Evolutionary conservation across 2,113 vertebrate genomes (phyloP).

Genomic region (Chaetorhynchus papuensis): DNA sequence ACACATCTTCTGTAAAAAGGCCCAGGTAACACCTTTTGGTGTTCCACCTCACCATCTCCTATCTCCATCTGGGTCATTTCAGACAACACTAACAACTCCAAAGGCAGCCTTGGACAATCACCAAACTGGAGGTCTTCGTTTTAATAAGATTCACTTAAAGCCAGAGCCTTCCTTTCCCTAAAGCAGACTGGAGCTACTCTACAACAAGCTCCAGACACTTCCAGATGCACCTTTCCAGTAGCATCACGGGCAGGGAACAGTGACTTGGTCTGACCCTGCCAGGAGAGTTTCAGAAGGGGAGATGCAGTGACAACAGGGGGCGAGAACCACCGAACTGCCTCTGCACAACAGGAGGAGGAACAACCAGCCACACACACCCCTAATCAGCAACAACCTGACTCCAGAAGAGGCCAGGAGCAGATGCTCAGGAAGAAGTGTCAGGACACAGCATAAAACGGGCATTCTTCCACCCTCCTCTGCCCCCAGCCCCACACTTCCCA

Average conservation of each 20-base stretch:
- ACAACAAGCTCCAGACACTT: not conserved
- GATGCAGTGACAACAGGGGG: not conserved
- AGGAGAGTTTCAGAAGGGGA: not conserved
- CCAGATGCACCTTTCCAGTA: not conserved
- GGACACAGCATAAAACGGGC: not conserved
- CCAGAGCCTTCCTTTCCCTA: not conserved
- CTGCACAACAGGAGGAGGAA: not conserved
- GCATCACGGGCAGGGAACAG: rapidly evolving
- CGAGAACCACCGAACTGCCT: not conserved
- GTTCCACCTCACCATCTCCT: not conserved
- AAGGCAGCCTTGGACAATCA: not conserved
- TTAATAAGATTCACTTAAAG: not conserved
- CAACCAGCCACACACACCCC: rapidly evolving
- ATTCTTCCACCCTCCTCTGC: not conserved
- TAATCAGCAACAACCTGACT: not conserved
- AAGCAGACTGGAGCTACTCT: not conserved
- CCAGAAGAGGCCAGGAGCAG: not conserved
- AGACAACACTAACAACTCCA: not conserved
- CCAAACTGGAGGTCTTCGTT: not conserved
- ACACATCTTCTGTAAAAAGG: not conserved
- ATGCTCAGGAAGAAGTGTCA: not conserved
- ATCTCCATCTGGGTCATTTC: not conserved
- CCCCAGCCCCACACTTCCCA: not conserved
- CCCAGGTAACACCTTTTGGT: not conserved
- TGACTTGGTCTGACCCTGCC: no score